phyloP scores from a whole-genome alignment of 2,113 vertebrate genomes.

The Perca schrenkii region DNA sequence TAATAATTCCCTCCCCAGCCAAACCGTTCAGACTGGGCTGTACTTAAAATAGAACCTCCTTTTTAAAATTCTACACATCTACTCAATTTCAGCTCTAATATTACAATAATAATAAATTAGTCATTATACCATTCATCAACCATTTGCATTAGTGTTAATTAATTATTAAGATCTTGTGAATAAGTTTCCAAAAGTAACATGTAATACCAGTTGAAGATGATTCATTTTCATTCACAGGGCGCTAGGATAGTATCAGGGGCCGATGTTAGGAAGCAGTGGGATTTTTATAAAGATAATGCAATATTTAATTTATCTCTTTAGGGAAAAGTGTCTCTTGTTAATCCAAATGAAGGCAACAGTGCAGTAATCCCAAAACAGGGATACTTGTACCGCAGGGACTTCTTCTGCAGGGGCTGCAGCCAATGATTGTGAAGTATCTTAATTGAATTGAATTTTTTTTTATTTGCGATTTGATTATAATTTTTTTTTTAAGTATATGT shows the following conservation, averaged over 20 bases:
- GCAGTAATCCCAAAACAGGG: background rate
- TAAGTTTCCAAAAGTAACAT: constrained; percentile 75
- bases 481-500: background rate
- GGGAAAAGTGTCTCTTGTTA: background rate
- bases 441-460: background rate
- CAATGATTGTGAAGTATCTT: background rate
- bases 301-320: constrained; percentile 35
- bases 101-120: constrained; percentile 84
- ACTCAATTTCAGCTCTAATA: constrained; percentile 79
- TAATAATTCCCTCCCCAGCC: constrained; percentile 46
- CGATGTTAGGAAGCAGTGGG: constrained; percentile 16
- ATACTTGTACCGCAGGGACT: background rate
- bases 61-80: constrained; percentile 72
- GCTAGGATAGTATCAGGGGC: constrained; percentile 21
- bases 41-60: constrained; percentile 72
- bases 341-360: constrained; percentile 14
- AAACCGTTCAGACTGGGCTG: constrained; percentile 29
- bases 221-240: constrained; percentile 55
- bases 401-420: background rate
- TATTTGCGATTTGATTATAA: background rate
- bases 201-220: constrained; percentile 69
- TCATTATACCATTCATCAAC: constrained; percentile 81
- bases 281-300: constrained; percentile 49
- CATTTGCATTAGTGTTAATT: constrained; percentile 81
- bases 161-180: constrained; percentile 82